Percentiles rank a stretch among this genome's conserved stretches.
These are phyloP conservation scores for Rhineura floridana DNA, from an alignment of 2,113 vertebrate genomes.

Conservation along the genomic window DNA sequence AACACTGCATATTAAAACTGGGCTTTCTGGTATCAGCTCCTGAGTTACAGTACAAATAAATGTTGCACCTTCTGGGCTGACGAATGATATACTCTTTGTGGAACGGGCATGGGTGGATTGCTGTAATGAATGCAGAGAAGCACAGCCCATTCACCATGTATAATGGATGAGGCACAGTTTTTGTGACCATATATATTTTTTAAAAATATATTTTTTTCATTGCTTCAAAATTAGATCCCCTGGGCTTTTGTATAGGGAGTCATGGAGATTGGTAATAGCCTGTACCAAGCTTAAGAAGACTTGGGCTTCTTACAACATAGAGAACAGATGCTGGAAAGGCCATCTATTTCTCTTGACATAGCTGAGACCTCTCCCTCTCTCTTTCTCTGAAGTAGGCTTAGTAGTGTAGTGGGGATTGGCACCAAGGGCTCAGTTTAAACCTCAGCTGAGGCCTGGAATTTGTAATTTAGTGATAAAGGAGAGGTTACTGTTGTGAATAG, in stretches of 20 bases:
- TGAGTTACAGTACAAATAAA: not conserved
- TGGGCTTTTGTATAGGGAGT: rapidly evolving
- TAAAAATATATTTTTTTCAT: conserved; percentile 44
- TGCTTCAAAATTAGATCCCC: not conserved
- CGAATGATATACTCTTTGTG: not conserved
- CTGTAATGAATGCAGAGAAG: not conserved
- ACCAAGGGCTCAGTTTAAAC: too few relatives aligned
- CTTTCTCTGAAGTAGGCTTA: not conserved
- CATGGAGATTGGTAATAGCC: not conserved
- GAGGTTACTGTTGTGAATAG: too few relatives aligned
- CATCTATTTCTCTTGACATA: not conserved
- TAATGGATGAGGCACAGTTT: not conserved
- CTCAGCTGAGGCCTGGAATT: too few relatives aligned
- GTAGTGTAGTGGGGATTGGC: too few relatives aligned
- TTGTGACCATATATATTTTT: not conserved
- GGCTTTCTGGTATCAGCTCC: not conserved
- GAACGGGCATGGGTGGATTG: not conserved
- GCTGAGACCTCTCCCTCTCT: not conserved
- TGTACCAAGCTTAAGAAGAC: not conserved
- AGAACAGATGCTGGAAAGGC: not conserved
- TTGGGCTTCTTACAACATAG: not conserved
- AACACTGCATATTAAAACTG: not conserved
- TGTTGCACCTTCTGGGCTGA: not conserved
- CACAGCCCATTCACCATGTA: not conserved
- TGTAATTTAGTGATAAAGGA: too few relatives aligned